A percentile compares a stretch with the other conserved stretches of the same genome.
These are phyloP conservation scores for Calyptommatus sinebrachiatus DNA, from an alignment of 2,113 vertebrate species.

Conservation along the genomic window DNA sequence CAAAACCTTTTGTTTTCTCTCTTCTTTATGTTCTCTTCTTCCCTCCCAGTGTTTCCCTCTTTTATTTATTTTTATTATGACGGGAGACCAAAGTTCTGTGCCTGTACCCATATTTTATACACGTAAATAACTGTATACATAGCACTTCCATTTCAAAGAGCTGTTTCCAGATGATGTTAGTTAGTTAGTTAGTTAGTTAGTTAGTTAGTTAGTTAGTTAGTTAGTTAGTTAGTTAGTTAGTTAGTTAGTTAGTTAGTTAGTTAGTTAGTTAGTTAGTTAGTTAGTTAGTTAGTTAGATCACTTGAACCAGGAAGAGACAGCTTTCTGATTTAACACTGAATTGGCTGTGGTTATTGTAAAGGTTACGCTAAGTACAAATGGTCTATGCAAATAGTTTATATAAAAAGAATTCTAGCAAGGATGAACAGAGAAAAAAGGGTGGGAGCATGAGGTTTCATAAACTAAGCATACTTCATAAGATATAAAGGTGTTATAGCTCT, in stretches of 20 bases:
- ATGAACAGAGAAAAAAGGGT: too few relatives aligned
- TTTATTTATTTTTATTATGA: too few relatives aligned
- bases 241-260: background rate
- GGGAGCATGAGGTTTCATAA: too few relatives aligned
- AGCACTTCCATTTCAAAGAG: background rate
- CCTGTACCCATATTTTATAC: background rate
- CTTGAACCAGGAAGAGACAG: background rate
- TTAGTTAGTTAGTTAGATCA: background rate
- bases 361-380: background rate
- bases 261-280: too few relatives aligned
- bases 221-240: too few relatives aligned
- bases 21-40: too few relatives aligned
- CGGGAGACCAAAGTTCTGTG: background rate
- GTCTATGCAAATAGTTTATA: background rate
- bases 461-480: too few relatives aligned
- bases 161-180: background rate
- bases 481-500: slow-evolving; percentile 3
- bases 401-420: background rate
- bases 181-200: too few relatives aligned
- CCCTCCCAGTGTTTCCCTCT: too few relatives aligned
- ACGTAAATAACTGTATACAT: background rate
- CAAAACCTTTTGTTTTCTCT: too few relatives aligned
- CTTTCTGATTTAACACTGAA: background rate
- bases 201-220: background rate
- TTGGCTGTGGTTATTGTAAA: background rate